A percentile compares a stretch with the other conserved stretches of the same genome.
Evolutionary conservation across 2,113 vertebrate genomes (phyloP).

Genomic region (Pachyramphus minor): DNA sequence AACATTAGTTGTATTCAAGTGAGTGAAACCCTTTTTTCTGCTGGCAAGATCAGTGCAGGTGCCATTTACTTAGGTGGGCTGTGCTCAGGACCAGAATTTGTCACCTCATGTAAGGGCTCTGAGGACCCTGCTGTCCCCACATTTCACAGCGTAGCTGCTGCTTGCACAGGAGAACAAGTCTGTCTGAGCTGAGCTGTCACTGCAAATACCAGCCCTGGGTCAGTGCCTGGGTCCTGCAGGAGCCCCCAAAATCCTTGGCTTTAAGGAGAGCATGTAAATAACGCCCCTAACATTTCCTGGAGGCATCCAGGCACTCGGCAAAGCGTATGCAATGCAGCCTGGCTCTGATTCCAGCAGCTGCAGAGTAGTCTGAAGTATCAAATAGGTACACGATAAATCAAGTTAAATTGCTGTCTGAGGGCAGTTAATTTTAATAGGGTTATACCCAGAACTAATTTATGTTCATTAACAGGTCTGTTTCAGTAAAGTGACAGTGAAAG

Average conservation of each 20-base stretch:
- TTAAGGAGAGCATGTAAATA: not conserved
- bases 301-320: not conserved
- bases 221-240: not conserved
- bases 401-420: not conserved
- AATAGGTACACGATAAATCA: not conserved
- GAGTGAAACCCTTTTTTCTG: not conserved
- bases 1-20: not conserved
- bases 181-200: not conserved
- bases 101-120: fast-evolving
- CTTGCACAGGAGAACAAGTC: not conserved
- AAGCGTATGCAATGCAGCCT: fast-evolving
- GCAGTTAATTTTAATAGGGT: not conserved
- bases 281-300: fast-evolving
- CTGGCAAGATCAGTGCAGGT: not conserved
- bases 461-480: not conserved
- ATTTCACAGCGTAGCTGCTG: not conserved
- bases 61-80: fast-evolving
- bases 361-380: not conserved
- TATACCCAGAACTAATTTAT: not conserved
- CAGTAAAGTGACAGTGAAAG: not conserved
- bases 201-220: fast-evolving
- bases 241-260: not conserved
- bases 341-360: not conserved
- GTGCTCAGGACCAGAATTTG: not conserved
- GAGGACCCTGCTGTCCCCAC: not conserved